Conservation (phyloP, 2,797 vertebrate species). For the Carduelis carduelis region DNA sequence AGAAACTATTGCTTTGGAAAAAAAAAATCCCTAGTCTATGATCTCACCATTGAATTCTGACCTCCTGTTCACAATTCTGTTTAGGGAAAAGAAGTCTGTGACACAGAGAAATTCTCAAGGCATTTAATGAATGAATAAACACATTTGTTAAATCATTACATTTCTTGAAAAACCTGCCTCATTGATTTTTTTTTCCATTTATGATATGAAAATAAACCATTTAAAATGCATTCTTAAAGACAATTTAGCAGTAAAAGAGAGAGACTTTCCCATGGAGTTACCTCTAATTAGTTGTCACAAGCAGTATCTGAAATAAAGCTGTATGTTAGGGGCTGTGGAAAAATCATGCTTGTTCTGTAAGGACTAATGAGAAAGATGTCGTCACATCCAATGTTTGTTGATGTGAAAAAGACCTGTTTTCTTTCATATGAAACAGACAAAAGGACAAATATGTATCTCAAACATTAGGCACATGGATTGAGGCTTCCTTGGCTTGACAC, state of each 20-base stretch:
- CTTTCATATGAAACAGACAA: neutral
- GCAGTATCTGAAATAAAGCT: neutral
- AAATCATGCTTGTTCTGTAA: neutral
- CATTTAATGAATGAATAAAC: neutral
- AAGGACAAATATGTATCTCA: neutral
- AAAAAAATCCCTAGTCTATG: neutral
- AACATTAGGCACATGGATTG: neutral
- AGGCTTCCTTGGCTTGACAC: neutral
- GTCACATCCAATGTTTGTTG: neutral
- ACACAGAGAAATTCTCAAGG: neutral
- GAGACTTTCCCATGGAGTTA: neutral
- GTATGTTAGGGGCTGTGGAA: neutral
- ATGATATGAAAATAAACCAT: neutral
- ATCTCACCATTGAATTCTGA: neutral
- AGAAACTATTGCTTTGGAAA: neutral
- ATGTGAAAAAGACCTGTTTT: neutral
- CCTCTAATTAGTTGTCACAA: neutral
- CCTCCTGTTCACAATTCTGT: neutral
- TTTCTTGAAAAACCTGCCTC: neutral
- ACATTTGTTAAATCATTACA: neutral
- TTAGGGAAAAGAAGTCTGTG: neutral
- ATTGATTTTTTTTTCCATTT: neutral
- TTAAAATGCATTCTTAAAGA: neutral
- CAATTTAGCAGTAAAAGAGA: neutral
- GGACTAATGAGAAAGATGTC: neutral